phyloP scores from a whole-genome alignment of 2,888 invertebrate genomes.

The Yponomeuta sedellus region DNA sequence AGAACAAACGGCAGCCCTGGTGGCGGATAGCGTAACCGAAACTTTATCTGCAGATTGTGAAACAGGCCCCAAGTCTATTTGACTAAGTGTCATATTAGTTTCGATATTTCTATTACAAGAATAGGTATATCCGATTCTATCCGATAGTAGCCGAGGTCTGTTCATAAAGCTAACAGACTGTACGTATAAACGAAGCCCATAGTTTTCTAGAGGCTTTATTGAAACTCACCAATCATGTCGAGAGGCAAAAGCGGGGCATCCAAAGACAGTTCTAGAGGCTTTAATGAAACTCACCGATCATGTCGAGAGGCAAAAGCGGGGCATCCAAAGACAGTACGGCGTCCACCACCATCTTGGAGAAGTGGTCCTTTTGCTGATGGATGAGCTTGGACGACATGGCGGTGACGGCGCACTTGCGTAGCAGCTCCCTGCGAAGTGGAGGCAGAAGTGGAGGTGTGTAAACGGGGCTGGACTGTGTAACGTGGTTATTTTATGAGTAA shows the following conservation, averaged over 20 bases:
- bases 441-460: not conserved
- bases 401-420: slow-evolving; percentile 95
- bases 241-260: slow-evolving; percentile 86
- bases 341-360: slow-evolving; percentile 98
- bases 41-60: too few species aligned
- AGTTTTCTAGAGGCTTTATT: not conserved
- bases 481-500: too few species aligned
- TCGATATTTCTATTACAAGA: too few species aligned
- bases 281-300: slow-evolving; percentile 83
- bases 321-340: slow-evolving; percentile 93
- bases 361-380: slow-evolving; percentile 96
- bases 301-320: slow-evolving; percentile 91
- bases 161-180: too few species aligned
- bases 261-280: slow-evolving; percentile 78
- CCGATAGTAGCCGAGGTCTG: too few species aligned
- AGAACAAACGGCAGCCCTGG: too few species aligned
- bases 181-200: too few species aligned
- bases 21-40: too few species aligned
- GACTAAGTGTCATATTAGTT: too few species aligned
- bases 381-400: slow-evolving; percentile 98
- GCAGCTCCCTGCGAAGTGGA: slow-evolving; percentile 58
- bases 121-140: too few species aligned
- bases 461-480: too few species aligned
- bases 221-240: slow-evolving; percentile 85
- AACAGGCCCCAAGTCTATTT: too few species aligned